A percentile compares a stretch with the other conserved stretches of the same genome.
Conservation (phyloP, 2,888 invertebrate species). For the Amblyjoppa proteus region DNA sequence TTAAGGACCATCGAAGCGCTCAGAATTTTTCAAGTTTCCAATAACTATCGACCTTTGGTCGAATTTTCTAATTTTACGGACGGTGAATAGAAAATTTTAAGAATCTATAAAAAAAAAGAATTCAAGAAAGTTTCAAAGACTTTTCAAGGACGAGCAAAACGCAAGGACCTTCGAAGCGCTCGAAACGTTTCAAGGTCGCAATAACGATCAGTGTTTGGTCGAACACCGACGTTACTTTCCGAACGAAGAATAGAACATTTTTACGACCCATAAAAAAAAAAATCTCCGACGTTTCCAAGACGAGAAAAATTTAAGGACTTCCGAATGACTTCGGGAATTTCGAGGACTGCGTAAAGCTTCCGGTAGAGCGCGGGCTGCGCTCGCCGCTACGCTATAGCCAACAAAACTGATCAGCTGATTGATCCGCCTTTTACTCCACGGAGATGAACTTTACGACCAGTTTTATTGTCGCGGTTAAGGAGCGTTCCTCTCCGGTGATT, state of each 20-base stretch:
- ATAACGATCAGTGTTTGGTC: too few species aligned
- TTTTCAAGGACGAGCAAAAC: neutral
- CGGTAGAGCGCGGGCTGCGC: neutral
- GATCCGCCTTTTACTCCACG: slow-evolving; percentile 6
- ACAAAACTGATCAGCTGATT: slow-evolving; percentile 6
- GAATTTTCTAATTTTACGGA: too few species aligned
- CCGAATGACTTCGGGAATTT: neutral
- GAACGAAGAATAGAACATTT: too few species aligned
- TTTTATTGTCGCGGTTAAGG: slow-evolving; percentile 43
- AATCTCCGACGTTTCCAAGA: too few species aligned
- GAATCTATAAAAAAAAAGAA: neutral
- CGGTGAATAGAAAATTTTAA: too few species aligned
- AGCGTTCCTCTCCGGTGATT: slow-evolving; percentile 8
- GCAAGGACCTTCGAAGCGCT: neutral
- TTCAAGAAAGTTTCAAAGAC: neutral
- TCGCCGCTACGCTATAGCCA: neutral
- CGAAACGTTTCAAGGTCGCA: neutral
- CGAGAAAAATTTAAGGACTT: neutral
- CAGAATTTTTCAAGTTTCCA: neutral
- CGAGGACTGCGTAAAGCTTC: neutral
- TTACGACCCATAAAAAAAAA: neutral
- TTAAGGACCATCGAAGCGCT: neutral
- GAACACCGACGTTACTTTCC: too few species aligned
- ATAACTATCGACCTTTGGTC: too few species aligned
- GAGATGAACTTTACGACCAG: slow-evolving; percentile 55